Evolutionary conservation across 2,888 invertebrate species (phyloP).

Genomic region (Neoitamus cyanurus): DNA sequence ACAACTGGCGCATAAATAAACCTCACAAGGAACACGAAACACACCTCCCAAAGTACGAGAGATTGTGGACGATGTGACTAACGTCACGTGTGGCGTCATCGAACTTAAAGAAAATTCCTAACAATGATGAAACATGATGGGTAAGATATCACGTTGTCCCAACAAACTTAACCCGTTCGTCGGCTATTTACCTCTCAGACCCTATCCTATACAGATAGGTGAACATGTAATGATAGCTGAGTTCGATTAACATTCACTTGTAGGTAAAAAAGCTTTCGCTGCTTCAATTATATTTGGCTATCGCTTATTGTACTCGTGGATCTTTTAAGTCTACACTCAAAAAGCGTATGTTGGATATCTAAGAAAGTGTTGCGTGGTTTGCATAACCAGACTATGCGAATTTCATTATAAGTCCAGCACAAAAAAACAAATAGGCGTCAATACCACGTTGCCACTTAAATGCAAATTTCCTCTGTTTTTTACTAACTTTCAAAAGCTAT

Average conservation of each 20-base stretch:
- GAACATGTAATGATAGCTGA: neutral
- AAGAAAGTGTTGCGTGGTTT: neutral
- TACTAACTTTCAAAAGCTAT: neutral
- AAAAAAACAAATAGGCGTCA: neutral
- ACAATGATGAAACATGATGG: neutral
- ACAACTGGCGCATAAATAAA: neutral
- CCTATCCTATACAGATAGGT: neutral
- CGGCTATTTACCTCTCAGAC: neutral
- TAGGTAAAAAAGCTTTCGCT: neutral
- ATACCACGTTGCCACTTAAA: neutral
- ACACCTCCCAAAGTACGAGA: constrained; percentile 22
- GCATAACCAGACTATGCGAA: neutral
- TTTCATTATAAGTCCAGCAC: neutral
- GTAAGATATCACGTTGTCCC: neutral
- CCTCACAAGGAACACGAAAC: neutral
- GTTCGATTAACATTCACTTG: neutral
- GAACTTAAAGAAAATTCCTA: neutral
- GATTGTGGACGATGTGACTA: neutral
- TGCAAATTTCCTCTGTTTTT: constrained; percentile 5
- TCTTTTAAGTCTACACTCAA: neutral
- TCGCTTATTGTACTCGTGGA: neutral
- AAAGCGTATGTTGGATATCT: neutral
- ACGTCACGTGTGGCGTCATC: constrained; percentile 19
- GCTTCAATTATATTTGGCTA: neutral
- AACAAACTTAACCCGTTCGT: neutral